Evolutionary conservation across 2,797 vertebrate species (phyloP).

Genomic region (Hoplostethus atlanticus): DNA sequence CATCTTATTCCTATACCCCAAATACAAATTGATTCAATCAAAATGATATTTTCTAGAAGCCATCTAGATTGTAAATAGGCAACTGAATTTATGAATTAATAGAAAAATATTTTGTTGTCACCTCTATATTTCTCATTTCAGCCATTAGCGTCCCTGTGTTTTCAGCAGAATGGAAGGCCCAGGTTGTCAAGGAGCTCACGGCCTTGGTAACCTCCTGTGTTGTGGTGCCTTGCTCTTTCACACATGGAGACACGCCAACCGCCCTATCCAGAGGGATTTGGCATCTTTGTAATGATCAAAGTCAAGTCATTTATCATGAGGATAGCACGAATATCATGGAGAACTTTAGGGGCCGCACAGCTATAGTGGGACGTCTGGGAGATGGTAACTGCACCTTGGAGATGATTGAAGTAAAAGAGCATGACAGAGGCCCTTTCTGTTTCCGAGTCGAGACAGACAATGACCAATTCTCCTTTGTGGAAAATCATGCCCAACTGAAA

Average conservation of each 20-base stretch:
- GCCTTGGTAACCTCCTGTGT: constrained; percentile 73
- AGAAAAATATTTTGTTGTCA: background rate
- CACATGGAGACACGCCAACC: constrained; percentile 27
- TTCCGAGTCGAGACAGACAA: constrained; percentile 50
- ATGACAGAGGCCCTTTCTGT: constrained; percentile 75
- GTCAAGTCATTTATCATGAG: background rate
- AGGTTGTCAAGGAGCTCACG: constrained; percentile 4
- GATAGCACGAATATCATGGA: background rate
- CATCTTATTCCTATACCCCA: background rate
- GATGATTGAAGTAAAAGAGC: constrained; percentile 45
- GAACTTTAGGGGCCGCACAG: constrained; percentile 60
- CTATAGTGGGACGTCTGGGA: constrained; percentile 56
- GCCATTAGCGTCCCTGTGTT: constrained; percentile 29
- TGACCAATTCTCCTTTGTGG: constrained; percentile 64
- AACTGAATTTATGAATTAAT: background rate
- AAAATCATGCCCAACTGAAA: constrained; percentile 31
- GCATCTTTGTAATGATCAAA: fast-evolving
- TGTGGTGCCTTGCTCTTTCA: constrained; percentile 79
- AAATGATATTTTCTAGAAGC: background rate
- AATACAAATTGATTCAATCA: no score
- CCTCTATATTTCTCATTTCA: constrained; percentile 33
- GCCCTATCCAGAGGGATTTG: constrained; percentile 67
- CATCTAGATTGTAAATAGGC: background rate
- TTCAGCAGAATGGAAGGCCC: constrained; percentile 55
- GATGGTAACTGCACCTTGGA: constrained; percentile 73